These are phyloP conservation scores for Passerculus sandwichensis DNA, from an alignment of 2,797 vertebrate genomes.

Conservation along the genomic window DNA sequence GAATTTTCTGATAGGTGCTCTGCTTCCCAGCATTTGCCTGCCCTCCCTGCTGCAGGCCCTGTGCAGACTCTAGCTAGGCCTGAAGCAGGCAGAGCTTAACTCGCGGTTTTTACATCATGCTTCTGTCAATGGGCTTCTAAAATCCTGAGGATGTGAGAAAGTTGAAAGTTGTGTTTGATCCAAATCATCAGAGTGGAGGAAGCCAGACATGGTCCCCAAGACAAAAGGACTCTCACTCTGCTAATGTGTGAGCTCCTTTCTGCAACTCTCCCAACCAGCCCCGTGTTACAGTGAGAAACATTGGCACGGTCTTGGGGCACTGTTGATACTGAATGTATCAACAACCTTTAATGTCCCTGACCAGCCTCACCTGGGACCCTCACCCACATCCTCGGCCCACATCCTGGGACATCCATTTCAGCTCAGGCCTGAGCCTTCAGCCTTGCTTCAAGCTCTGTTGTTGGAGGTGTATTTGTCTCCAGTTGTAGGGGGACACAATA, in stretches of 20 bases:
- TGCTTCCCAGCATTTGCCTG: not conserved
- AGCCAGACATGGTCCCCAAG: not conserved
- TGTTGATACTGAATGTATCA: not conserved
- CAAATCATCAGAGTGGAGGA: not conserved
- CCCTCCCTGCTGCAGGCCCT: not conserved
- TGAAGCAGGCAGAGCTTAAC: not conserved
- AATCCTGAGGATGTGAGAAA: not conserved
- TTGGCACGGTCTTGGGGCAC: not conserved
- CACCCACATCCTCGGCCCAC: not conserved
- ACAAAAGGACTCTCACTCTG: not conserved
- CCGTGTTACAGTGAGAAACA: rapidly evolving
- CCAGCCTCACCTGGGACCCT: not conserved
- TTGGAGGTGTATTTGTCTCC: not conserved
- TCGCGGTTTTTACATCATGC: not conserved
- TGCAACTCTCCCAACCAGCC: not conserved
- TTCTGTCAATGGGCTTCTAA: not conserved
- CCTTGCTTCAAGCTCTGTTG: not conserved
- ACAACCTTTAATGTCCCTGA: not conserved
- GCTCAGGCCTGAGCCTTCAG: not conserved
- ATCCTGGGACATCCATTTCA: not conserved
- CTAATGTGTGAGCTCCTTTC: not conserved
- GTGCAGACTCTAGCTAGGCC: not conserved
- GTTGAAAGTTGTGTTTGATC: not conserved
- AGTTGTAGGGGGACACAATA: too few species aligned
- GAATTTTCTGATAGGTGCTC: not conserved